Evolutionary conservation across 2,797 vertebrate species (phyloP), one percentile per base, ranked within the genome.

Genomic region (Myotis pilosus): DNA sequence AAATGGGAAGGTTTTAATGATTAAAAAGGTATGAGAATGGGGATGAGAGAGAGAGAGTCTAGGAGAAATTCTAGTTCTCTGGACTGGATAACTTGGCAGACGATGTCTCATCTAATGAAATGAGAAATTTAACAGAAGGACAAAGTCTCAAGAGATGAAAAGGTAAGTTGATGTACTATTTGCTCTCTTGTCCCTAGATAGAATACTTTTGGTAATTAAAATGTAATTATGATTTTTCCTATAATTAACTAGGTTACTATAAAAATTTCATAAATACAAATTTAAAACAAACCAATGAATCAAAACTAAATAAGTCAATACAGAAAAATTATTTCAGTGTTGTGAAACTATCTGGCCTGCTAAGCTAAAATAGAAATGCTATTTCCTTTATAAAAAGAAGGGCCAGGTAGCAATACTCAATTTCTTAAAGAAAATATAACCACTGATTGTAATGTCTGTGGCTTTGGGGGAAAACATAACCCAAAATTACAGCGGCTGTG

Each of bases 391-490:
- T 33, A 68, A 87, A 93, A 95, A 96, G 64, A 97, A 92, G 95
- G 92, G 97, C 98, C 96, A 98, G 95, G 97, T 97, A 97, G 96
- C 95, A 96, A 92, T 41, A 69, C 92, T 96, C 90, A 96, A 95
- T 97, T 97, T 97, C 95, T 97, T 97, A 92, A 97, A 98, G 97
- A 97, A 98, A 97, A 98, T 90, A 62, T 88, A 97, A 94, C 97
- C 97, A 97, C 95, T 97, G 95, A 93, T 93, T 97, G 92, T 90
- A 97, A 96, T 87, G 81, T 91, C 94, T 97, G 97, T 97, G 96
- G 89, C 91, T 97, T 97, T 95, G 75, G 93, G 92, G 91, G 94
- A 96, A 97, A 95, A 55, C 95, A 97, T 85, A 98, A 98, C 93
- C 97, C 95, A 55, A 96, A 98, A 98, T 98, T 98, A 97, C 88